Base-by-base conservation (phyloP, 2,888 invertebrate genomes). In the Eugnorisma glareosa region DNA sequence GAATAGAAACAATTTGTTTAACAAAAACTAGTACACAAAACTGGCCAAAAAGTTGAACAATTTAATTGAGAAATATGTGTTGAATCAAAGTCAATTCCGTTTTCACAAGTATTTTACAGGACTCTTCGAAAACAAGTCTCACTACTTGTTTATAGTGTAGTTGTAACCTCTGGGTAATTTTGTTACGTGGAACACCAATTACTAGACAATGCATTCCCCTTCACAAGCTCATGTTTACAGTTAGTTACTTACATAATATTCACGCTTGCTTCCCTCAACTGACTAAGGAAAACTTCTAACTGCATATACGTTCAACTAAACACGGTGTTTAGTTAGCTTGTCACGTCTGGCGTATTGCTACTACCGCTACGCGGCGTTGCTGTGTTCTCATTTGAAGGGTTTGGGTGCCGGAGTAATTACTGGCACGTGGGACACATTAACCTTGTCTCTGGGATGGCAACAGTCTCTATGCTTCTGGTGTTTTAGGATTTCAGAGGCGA, bases 211-310 rank as follows among this genome's bases (percentile, higher is more conserved):
- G n/a, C 31, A 63, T 43, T 51, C 24, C 13, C 28, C 28, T 21
- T 13, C 10, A 40, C 28, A 4, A 43, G 28, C 15, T 1, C 37
- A 31, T 67, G 54, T 48, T 81, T 57, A 48, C 45, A 67, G 1
- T 54, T 21, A 4, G 61, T 79, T n/a, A n/a, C n/a, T n/a, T 81
- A 57, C 31, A 40, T 79, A 79, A 75, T 37, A 43, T 68, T 67
- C 40, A 35, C 10, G 45, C 6, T 63, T 21, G 35, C 40, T 57
- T 24, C 43, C 35, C 18, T 28, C 3, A 15, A 21, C 48, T 24
- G 57, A 28, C 28, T 28, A 28, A 28, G 21, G 82, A 82, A 79
- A 43, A 68, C 82, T 75, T 75, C 82, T 82, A 79, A 79, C 79
- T 75, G 48, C 68, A 57, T 35, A 21, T n/a, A 64, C 40, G 13